Evolutionary conservation across 2,113 vertebrate species (phyloP).

Genomic region (Triplophysa rosa): DNA sequence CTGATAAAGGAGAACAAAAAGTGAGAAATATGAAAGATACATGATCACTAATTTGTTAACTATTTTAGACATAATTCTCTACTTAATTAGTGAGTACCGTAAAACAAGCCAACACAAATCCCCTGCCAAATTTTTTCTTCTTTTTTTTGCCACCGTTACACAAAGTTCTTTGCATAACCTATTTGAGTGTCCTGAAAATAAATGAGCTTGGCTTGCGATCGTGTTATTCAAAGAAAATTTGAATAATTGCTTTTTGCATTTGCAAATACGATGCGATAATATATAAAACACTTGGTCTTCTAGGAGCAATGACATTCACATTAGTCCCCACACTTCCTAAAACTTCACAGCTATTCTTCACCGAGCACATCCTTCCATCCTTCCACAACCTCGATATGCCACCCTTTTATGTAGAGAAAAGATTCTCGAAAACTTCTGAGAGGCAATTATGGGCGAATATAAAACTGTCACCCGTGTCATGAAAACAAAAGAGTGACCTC

Average conservation of each 20-base stretch:
- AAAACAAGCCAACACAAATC: background rate
- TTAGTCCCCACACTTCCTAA: conserved; percentile 44
- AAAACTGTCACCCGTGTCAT: conserved; percentile 69
- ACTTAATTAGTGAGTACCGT: background rate
- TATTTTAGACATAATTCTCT: background rate
- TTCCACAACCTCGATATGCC: conserved; percentile 56
- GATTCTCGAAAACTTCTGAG: conserved; percentile 62
- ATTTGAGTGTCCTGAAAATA: background rate
- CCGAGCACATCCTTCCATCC: conserved; percentile 63
- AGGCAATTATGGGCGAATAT: conserved; percentile 74
- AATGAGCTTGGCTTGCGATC: background rate
- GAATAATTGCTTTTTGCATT: background rate
- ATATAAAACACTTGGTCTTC: background rate
- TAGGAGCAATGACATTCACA: background rate
- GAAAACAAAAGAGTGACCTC: conserved; percentile 64
- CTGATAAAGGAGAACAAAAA: too few relatives aligned
- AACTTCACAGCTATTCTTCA: conserved; percentile 58
- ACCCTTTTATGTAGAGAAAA: conserved; percentile 61
- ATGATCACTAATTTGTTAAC: background rate
- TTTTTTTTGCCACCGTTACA: background rate
- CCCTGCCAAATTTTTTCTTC: background rate
- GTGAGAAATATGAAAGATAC: too few relatives aligned
- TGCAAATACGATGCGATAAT: background rate
- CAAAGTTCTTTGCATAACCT: background rate
- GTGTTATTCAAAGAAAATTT: background rate